phyloP scores from a whole-genome alignment of 2,888 invertebrate genomes.

The Phorcus lineatus region DNA sequence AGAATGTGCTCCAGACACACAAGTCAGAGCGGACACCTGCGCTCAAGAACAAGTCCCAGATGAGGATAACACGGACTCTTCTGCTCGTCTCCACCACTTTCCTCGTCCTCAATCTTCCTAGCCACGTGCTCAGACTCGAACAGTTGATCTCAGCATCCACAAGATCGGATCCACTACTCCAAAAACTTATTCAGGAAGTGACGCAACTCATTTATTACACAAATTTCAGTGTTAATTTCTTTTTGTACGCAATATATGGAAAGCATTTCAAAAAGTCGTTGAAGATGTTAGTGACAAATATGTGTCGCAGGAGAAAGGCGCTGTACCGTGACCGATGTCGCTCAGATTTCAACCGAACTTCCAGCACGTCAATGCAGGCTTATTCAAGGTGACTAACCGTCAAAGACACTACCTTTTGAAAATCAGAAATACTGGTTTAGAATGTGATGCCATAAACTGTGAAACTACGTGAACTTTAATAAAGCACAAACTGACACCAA shows the following conservation, averaged over 20 bases:
- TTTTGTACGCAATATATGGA: constrained; percentile 55
- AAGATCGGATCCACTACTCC: not conserved
- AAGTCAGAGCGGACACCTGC: not conserved
- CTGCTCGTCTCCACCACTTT: constrained; percentile 62
- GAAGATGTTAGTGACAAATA: constrained; percentile 30
- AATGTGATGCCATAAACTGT: too few relatives aligned
- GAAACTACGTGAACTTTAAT: too few relatives aligned
- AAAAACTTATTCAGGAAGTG: constrained; percentile 45
- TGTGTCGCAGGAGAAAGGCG: constrained; percentile 17
- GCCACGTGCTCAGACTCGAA: constrained; percentile 58
- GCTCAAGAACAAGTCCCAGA: constrained; percentile 42
- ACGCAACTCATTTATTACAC: constrained; percentile 51
- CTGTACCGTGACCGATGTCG: not conserved
- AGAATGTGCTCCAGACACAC: constrained; percentile 18
- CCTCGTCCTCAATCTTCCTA: constrained; percentile 65
- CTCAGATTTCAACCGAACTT: constrained; percentile 23
- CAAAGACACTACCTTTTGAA: not conserved
- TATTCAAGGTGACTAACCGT: constrained; percentile 2
- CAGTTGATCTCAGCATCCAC: constrained; percentile 42
- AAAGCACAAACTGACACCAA: too few relatives aligned
- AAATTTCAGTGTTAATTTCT: constrained; percentile 58
- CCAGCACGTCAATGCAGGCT: constrained; percentile 18
- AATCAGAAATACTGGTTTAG: too few relatives aligned
- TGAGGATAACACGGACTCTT: constrained; percentile 59
- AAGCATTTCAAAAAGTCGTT: constrained; percentile 52